Base-by-base conservation (phyloP, 92 coral and sea anemone genomes). In the Epizoanthus ramosus region DNA sequence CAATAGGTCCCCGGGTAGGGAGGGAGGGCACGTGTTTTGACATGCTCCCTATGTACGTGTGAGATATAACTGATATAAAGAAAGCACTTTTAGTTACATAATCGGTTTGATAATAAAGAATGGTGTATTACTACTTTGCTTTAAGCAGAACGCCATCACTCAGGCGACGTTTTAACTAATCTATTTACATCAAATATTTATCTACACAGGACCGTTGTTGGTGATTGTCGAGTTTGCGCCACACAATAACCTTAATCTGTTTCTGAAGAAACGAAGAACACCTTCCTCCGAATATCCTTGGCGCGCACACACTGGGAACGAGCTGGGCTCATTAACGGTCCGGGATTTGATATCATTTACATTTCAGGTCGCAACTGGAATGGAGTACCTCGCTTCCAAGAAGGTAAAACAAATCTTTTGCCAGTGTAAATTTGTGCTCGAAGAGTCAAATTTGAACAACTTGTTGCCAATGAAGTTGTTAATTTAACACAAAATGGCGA, bases 171-270 rank as follows among this genome's bases (percentile, higher is more conserved):
- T 15, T 43, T 28, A 37, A 41, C 58, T 23, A 28, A 67, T 8
- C 18, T 65, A 6, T 28, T 16, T 12, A 7, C 15, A 15, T 65
- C n/a, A 18, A 43, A 15, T 6, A 9, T 43, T 24, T 22, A 37
- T 37, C n/a, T 68, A 3, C 52, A 57, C 73, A 60, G 68, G 85
- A 6, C 82, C 74, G 21, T 64, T 71, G 43, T 79, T 68, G 54
- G 77, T 85, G 79, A 68, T 85, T 54, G 89, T 85, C 14, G 89
- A 85, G 71, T 85, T 37, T 50, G 89, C 89, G 9, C 89, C 89
- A 37, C 71, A 85, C 57, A 84, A 83, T 13, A 79, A 68, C 28
- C 89, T 85, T 1, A 71, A 85, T 2, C 54, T 79, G 74, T 85
- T 85, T 63, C 82, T 85, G 25, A 67, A 75, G 25, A 13, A 22